Conservation (phyloP, 2,888 invertebrate genomes). For the Leptopilina syphax region DNA sequence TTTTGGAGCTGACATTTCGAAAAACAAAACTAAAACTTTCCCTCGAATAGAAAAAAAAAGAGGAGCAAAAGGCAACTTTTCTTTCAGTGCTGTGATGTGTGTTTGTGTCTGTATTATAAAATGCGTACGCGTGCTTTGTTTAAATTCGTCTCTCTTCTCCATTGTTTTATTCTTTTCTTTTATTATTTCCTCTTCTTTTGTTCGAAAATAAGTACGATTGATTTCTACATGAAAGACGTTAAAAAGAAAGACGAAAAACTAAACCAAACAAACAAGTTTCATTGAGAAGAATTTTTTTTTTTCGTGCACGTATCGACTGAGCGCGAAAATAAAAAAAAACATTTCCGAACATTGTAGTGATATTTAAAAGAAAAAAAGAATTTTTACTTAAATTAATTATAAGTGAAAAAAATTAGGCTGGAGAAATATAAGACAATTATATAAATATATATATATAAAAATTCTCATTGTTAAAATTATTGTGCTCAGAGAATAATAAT, state of each 20-base stretch:
- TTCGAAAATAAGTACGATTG: constrained; percentile 5
- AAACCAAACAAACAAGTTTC: too few relatives aligned
- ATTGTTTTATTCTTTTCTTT: background rate
- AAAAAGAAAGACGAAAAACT: too few relatives aligned
- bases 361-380: background rate
- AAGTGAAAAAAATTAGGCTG: constrained; percentile 3
- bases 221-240: background rate
- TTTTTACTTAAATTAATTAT: constrained; percentile 8
- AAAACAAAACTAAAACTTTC: background rate
- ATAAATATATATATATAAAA: too few relatives aligned
- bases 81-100: constrained; percentile 22
- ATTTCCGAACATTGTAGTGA: constrained; percentile 8
- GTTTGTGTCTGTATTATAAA: background rate
- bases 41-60: background rate
- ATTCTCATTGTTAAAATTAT: constrained; percentile 29
- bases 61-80: background rate
- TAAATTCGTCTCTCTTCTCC: background rate
- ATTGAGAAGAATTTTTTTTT: background rate
- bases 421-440: background rate
- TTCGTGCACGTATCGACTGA: constrained; percentile 2
- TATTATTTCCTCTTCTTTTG: too few relatives aligned
- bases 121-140: background rate
- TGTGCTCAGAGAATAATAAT: constrained; percentile 22
- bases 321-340: background rate
- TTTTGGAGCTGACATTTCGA: constrained; percentile 7